phyloP scores from a whole-genome alignment of 2,888 invertebrate genomes.

The Drosophila lacicola region DNA sequence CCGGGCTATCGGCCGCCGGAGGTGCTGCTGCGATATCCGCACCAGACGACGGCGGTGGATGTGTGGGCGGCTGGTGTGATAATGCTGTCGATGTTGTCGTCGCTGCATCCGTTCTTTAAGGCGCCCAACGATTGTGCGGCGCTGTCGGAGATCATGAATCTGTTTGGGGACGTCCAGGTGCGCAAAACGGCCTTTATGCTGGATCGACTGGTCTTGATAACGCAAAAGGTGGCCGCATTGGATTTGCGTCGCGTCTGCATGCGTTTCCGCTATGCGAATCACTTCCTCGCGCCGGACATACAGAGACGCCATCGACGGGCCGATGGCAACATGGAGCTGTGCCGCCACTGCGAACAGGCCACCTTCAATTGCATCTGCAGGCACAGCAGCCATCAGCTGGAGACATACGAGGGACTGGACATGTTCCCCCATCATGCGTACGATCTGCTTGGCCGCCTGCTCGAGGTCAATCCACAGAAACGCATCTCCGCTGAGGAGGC shows the following conservation, averaged over 20 bases:
- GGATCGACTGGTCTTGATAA: constrained; percentile 86
- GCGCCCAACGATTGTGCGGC: constrained; percentile 92
- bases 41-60: constrained; percentile 94
- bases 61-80: constrained; percentile 96
- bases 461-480: constrained; percentile 91
- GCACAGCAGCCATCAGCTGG: constrained; percentile 71
- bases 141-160: constrained; percentile 92
- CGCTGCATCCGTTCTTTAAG: constrained; percentile 93
- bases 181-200: constrained; percentile 89
- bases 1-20: constrained; percentile 96
- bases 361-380: constrained; percentile 84
- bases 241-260: constrained; percentile 86
- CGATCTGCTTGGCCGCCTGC: constrained; percentile 89
- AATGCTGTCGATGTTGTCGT: constrained; percentile 90
- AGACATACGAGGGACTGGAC: constrained; percentile 77
- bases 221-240: constrained; percentile 86
- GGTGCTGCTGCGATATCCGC: constrained; percentile 90
- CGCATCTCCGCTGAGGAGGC: constrained; percentile 91
- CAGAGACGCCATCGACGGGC: constrained; percentile 71
- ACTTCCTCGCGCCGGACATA: constrained; percentile 77
- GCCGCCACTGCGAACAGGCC: constrained; percentile 84
- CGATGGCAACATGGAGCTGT: constrained; percentile 79
- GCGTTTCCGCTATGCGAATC: constrained; percentile 83
- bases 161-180: constrained; percentile 91
- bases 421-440: constrained; percentile 90